Conservation (phyloP, 2,888 invertebrate species). For the Folsomia candida region DNA sequence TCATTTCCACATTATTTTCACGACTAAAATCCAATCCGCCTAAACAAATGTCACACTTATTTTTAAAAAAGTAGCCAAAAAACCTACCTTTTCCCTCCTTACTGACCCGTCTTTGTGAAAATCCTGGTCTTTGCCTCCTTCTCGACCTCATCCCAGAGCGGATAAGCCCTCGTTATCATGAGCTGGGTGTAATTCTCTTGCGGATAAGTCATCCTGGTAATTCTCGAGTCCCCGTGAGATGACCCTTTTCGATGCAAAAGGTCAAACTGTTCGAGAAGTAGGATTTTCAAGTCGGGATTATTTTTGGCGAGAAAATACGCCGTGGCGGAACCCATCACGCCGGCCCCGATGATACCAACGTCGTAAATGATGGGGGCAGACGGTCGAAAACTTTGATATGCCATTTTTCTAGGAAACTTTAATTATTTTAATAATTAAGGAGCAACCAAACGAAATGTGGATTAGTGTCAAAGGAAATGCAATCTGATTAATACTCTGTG, state of each 20-base stretch:
- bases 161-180: slow-evolving; percentile 41
- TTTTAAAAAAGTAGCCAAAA: no score
- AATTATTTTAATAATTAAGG: no score
- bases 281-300: slow-evolving; percentile 23
- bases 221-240: slow-evolving; percentile 48
- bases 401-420: no score
- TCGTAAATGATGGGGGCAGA: no score
- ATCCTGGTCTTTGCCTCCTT: slow-evolving; percentile 28
- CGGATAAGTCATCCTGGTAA: slow-evolving; percentile 42
- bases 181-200: slow-evolving; percentile 44
- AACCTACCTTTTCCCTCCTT: no score
- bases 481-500: no score
- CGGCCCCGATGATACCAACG: slow-evolving; percentile 39
- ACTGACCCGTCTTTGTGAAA: slow-evolving; percentile 41
- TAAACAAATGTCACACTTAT: no score
- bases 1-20: slow-evolving; percentile 20
- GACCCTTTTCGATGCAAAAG: slow-evolving; percentile 46
- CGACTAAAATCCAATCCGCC: slow-evolving; percentile 44
- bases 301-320: slow-evolving; percentile 40
- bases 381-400: no score
- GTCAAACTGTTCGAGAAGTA: slow-evolving; percentile 48
- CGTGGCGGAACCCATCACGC: slow-evolving; percentile 45
- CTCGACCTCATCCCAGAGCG: slow-evolving; percentile 43
- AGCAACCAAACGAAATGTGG: no score
- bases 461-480: no score